Evolutionary conservation across 2,888 invertebrate species (phyloP).

Genomic region (Yponomeuta evonymella): DNA sequence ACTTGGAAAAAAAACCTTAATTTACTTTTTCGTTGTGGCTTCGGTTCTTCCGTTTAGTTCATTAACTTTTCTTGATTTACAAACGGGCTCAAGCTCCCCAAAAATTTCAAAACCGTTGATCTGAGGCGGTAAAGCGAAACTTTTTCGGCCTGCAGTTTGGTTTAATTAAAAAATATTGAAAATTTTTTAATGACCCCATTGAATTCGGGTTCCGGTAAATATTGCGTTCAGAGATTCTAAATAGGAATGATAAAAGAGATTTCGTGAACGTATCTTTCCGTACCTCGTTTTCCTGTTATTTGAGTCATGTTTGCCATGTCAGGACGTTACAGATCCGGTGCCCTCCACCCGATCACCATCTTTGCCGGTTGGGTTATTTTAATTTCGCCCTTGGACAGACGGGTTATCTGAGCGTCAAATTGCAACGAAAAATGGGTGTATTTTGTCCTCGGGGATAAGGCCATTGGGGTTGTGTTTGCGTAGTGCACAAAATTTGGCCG

Average conservation of each 20-base stretch:
- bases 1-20: background rate
- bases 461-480: background rate
- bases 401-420: slow-evolving; percentile 44
- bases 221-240: too few relatives aligned
- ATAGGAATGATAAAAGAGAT: background rate
- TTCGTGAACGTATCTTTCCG: background rate
- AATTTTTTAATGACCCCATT: too few relatives aligned
- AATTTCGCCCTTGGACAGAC: slow-evolving; percentile 44
- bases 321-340: background rate
- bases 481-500: background rate
- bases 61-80: background rate
- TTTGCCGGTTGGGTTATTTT: slow-evolving; percentile 37
- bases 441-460: background rate
- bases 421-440: slow-evolving; percentile 22
- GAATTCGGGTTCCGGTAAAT: too few relatives aligned
- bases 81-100: too few relatives aligned
- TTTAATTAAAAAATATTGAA: too few relatives aligned
- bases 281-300: background rate
- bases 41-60: background rate
- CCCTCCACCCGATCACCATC: slow-evolving; percentile 29
- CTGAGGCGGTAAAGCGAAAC: too few relatives aligned
- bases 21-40: background rate
- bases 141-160: too few relatives aligned
- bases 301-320: background rate
- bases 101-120: too few relatives aligned